Percentiles rank a stretch among this genome's conserved stretches.
phyloP scores from a whole-genome alignment of 2,888 invertebrate species.

The Aspidiotus destructor region DNA sequence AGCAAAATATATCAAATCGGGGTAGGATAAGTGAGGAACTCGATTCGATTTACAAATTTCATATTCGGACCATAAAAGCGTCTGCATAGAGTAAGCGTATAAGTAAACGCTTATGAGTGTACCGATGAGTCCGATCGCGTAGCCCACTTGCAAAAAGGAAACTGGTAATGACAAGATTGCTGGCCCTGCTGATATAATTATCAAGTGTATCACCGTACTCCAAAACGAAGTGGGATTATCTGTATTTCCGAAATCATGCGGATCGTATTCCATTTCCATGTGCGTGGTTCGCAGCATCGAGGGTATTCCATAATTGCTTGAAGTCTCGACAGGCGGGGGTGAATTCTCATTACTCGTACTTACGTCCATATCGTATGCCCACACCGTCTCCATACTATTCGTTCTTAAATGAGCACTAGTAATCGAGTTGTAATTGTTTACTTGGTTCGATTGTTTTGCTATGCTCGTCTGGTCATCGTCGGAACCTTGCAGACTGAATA shows the following conservation, averaged over 20 bases:
- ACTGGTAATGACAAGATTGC: constrained; percentile 16
- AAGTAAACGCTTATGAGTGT: constrained; percentile 5
- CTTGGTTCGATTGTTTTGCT: constrained; percentile 52
- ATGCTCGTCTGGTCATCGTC: constrained; percentile 9
- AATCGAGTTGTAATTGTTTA: constrained; percentile 60
- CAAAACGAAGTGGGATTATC: constrained; percentile 25
- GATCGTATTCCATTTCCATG: constrained; percentile 17
- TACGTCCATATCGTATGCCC: constrained; percentile 13
- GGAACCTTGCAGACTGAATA: neutral
- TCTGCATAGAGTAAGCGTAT: constrained; percentile 19
- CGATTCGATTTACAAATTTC: constrained; percentile 23
- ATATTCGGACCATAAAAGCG: constrained; percentile 12
- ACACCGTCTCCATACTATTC: constrained; percentile 22
- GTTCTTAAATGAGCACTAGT: constrained; percentile 4
- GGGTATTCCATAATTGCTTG: constrained; percentile 13
- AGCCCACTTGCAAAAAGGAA: constrained; percentile 12
- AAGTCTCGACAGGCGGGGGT: constrained; percentile 1
- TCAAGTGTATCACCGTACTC: constrained; percentile 19
- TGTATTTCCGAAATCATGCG: constrained; percentile 16
- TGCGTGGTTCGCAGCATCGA: neutral
- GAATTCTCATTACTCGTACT: neutral
- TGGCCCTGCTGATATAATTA: constrained; percentile 25
- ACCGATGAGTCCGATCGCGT: constrained; percentile 2
- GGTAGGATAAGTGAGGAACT: constrained; percentile 10
- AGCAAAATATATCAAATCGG: constrained; percentile 11